These are phyloP conservation scores for Gorsachius goisagi DNA, from an alignment of 2,113 vertebrate species.

Conservation along the genomic window DNA sequence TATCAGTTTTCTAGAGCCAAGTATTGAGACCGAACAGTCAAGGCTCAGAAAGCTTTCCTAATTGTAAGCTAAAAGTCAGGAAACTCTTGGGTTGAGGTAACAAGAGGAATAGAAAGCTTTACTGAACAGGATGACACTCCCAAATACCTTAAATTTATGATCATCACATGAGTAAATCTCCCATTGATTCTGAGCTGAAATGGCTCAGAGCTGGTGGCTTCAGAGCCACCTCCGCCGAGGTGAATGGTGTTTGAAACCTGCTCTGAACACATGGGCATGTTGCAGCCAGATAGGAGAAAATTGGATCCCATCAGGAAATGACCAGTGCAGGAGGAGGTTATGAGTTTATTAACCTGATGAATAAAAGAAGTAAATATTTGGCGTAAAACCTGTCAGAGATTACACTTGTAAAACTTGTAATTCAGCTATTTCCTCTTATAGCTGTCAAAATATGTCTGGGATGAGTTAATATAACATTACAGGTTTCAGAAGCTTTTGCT, in stretches of 20 bases:
- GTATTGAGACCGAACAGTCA: neutral
- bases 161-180: neutral
- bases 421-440: constrained; percentile 56
- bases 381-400: constrained; percentile 50
- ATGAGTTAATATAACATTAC: constrained; percentile 42
- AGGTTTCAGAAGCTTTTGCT: constrained; percentile 38
- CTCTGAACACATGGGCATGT: neutral
- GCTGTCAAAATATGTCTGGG: constrained; percentile 46
- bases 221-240: neutral
- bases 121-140: neutral
- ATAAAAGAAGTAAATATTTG: constrained; percentile 64
- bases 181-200: neutral
- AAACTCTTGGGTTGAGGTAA: neutral
- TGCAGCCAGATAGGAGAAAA: constrained; percentile 36
- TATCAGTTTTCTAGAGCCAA: neutral
- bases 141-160: neutral
- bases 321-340: constrained; percentile 14
- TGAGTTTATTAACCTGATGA: constrained; percentile 51
- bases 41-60: neutral
- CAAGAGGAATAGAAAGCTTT: neutral
- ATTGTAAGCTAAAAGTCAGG: neutral
- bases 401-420: constrained; percentile 54
- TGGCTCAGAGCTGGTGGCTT: neutral
- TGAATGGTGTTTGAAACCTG: neutral
- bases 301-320: constrained; percentile 42